phyloP scores from a whole-genome alignment of 2,113 vertebrate species.

The Ploceus nigricollis region DNA sequence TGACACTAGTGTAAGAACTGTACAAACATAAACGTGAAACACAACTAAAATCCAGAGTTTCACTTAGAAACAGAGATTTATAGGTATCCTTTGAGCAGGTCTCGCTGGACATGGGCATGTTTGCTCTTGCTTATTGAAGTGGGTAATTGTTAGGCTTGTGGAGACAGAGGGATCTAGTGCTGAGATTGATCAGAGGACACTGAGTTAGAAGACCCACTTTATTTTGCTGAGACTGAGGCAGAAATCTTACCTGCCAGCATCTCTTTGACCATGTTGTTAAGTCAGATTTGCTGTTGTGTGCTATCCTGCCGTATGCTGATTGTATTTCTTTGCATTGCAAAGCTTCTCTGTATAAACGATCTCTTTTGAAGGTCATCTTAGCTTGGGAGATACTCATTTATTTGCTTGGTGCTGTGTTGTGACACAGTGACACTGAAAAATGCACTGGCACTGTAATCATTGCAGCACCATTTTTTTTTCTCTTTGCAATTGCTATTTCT shows the following conservation, averaged over 20 bases:
- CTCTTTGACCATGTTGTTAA: background rate
- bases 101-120: background rate
- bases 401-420: background rate
- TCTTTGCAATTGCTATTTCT: background rate
- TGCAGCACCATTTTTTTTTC: background rate
- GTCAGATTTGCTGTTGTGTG: background rate
- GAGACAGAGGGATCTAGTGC: background rate
- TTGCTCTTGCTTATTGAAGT: background rate
- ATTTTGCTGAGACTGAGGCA: background rate
- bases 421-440: background rate
- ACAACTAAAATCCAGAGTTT: background rate
- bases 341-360: background rate
- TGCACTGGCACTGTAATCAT: background rate
- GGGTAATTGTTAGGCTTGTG: background rate
- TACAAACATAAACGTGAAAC: background rate
- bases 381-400: background rate
- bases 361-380: background rate
- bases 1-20: background rate
- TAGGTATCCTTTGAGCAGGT: background rate
- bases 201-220: background rate
- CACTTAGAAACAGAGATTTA: background rate
- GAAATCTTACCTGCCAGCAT: background rate
- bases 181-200: background rate
- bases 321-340: conserved; percentile 5
- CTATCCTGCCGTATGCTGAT: background rate